Evolutionary conservation across 92 coral and sea anemone genomes (phyloP), one percentile per base, ranked within the genome.

Genomic region (Desmophyllum pertusum): DNA sequence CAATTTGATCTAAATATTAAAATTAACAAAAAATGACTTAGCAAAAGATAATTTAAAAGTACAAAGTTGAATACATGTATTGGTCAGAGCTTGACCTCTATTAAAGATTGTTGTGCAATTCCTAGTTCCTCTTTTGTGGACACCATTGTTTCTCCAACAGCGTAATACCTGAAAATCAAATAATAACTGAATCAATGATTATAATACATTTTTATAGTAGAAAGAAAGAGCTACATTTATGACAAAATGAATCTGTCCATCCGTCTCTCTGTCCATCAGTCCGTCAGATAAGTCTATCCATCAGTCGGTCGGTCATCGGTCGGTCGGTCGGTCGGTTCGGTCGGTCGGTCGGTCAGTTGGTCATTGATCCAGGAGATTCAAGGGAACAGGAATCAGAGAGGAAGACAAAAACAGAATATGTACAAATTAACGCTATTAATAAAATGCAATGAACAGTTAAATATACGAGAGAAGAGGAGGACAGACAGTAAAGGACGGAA

Each of bases 91-190:
- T n/a, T n/a, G n/a, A 90, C 98, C 95, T 88, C 91, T 64, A 94
- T 92, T 70, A 96, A 86, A 52, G 95, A 93, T 66, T 90, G 89
- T 59, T 96, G 98, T 55, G 98, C 94, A 71, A 95, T 88, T 70
- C 87, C 93, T 0, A 94, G 77, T 70, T 96, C 96, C 52, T 96
- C 98, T 83, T 96, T 96, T 62, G 95, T 87, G 13, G 98, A 87
- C 61, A 94, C 95, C 43, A 95, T 85, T 45, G 89, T 93, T 90
- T 96, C 98, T 50, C 98, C 94, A 71, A 95, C 95, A 53, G 96
- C 97, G 79, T 96, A 96, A 72, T 96, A 96, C 78, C 98, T 95
- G 80, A 48, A 37, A 63, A 39, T 2, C 65, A 80, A 51, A 69
- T 30, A 19, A 69, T 38, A 31, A 52, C 18, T 62, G 9, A 8